A percentile compares a stretch with the other conserved stretches of the same genome.
Conservation (phyloP, 2,888 invertebrate genomes). For the Tetramorium bicarinatum region DNA sequence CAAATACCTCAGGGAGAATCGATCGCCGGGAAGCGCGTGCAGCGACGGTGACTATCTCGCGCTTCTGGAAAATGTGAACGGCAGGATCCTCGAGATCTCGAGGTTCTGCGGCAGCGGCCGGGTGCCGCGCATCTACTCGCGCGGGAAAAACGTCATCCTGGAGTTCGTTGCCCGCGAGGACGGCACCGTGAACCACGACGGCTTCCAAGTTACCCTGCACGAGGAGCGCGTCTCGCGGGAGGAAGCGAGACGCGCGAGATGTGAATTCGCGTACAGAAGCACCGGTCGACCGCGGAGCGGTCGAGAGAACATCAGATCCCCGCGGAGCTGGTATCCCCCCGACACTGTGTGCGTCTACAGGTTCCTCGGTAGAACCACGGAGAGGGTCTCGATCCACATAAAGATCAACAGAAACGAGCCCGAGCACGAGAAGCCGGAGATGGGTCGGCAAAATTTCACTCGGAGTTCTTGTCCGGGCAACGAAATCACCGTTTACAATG, state of each 20-base stretch:
- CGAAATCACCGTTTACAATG: conserved; percentile 81
- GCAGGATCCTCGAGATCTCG: conserved; percentile 78
- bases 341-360: conserved; percentile 80
- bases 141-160: conserved; percentile 78
- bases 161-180: conserved; percentile 80
- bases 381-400: conserved; percentile 78
- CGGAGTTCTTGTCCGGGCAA: conserved; percentile 79
- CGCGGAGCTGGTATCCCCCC: conserved; percentile 80
- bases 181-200: conserved; percentile 82
- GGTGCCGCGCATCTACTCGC: conserved; percentile 79
- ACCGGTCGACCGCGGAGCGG: conserved; percentile 65
- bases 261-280: conserved; percentile 79
- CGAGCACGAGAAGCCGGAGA: conserved; percentile 62
- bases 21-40: conserved; percentile 73
- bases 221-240: conserved; percentile 70
- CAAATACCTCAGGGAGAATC: conserved; percentile 63
- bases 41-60: conserved; percentile 78
- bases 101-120: conserved; percentile 81
- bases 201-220: conserved; percentile 80
- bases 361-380: conserved; percentile 76
- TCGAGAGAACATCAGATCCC: conserved; percentile 77
- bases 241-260: conserved; percentile 67
- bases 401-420: conserved; percentile 77
- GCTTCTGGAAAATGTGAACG: conserved; percentile 78
- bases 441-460: conserved; percentile 68